Evolutionary conservation across 2,797 vertebrate species (phyloP).

Genomic region (Distichodus sexfasciatus): DNA sequence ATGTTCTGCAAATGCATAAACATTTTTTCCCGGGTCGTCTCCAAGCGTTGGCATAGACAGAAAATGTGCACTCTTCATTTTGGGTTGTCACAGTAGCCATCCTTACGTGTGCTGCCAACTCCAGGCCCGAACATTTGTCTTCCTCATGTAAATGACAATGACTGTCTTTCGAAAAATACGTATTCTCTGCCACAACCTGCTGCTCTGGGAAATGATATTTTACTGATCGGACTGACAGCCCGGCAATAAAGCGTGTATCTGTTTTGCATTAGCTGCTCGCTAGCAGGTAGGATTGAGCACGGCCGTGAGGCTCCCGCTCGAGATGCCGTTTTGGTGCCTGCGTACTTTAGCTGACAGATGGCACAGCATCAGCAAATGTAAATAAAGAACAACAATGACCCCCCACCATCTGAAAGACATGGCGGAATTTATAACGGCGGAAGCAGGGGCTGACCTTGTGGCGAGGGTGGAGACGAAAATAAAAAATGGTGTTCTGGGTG

Average conservation of each 20-base stretch:
- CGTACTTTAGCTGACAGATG: constrained; percentile 63
- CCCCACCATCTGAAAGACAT: constrained; percentile 4
- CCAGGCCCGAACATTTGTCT: constrained; percentile 60
- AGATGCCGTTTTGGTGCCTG: constrained; percentile 60
- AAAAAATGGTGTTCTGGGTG: no score
- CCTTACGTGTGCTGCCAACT: constrained; percentile 10
- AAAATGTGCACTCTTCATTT: background rate
- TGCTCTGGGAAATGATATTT: constrained; percentile 49
- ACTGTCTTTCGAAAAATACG: constrained; percentile 47
- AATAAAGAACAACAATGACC: constrained; percentile 44
- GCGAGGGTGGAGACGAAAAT: no score
- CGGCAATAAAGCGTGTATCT: constrained; percentile 55
- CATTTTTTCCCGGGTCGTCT: no score
- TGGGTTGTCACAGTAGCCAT: background rate
- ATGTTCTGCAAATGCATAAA: no score
- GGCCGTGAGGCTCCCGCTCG: constrained; percentile 24
- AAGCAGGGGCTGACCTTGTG: background rate
- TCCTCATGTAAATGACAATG: constrained; percentile 61
- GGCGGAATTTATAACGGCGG: background rate
- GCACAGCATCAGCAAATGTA: constrained; percentile 54
- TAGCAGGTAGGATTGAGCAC: constrained; percentile 57
- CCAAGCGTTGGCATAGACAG: no score
- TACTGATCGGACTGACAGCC: constrained; percentile 48
- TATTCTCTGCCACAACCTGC: constrained; percentile 52
- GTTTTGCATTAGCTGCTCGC: constrained; percentile 59